Base-by-base conservation (phyloP, 1,140 invertebrate genomes). In the Zaprionus capensis region DNA sequence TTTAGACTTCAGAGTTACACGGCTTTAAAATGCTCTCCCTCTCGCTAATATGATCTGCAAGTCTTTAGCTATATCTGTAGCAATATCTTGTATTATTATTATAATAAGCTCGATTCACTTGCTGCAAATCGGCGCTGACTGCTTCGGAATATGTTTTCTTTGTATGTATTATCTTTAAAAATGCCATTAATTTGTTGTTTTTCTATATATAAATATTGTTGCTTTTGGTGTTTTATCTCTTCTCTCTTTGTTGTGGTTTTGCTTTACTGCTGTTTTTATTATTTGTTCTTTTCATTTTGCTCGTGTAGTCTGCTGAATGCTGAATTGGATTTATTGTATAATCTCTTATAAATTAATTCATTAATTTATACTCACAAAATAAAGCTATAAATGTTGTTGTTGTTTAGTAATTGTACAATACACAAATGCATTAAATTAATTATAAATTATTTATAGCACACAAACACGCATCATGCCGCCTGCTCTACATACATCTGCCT, bases 351-450 rank as follows among this genome's bases (percentile, higher is more conserved):
- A 84, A 90, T 90, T 82, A 91, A 71, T 84, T 81, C 68, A 80
- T 84, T 86, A 82, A 86, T 80, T 90, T 82, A 82, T 91, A 80
- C 70, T 91, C 79, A 86, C 63, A 71, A 88, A 91, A 91, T 91
- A 84, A 91, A 88, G 90, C 82, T 88, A 78, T 88, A 85, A 88
- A 91, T 87, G 76, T 84, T 82, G 55, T 88, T 59, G 69, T 73
- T 91, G 77, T 20, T 65, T 72, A 79, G 73, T 53, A 65, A 71
- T 72, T 72, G 73, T 53, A 65, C 66, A 84, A 63, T 63, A 64
- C 46, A 51, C 46, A 51, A 51, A 75, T 84, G 77, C 73, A 69
- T 82, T 68, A 86, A 84, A 83, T 83, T 65, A 85, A 86, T 78
- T 69, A 83, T 56, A 78, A 84, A 79, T 80, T 62, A 82, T 73